phyloP scores from a whole-genome alignment of 2,113 vertebrate genomes.

The Bungarus multicinctus region DNA sequence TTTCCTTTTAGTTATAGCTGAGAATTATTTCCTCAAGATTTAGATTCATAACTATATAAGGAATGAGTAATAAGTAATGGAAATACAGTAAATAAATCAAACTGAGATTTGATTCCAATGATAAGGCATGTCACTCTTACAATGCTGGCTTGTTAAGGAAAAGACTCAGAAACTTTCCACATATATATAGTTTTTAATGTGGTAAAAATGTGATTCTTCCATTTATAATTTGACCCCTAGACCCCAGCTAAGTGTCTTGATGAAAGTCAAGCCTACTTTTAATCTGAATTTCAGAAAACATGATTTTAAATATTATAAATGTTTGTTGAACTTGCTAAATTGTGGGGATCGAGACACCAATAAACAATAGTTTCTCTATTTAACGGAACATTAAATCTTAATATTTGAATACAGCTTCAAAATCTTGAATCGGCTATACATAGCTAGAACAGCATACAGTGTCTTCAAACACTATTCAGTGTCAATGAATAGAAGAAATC shows the following conservation, averaged over 20 bases:
- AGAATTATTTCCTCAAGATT: background rate
- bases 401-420: background rate
- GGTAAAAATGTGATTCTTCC: background rate
- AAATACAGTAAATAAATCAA: background rate
- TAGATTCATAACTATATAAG: background rate
- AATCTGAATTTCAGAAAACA: background rate
- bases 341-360: background rate
- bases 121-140: background rate
- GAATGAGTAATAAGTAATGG: background rate
- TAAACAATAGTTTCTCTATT: background rate
- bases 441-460: background rate
- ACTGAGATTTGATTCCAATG: background rate
- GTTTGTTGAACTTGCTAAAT: background rate
- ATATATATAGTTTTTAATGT: background rate
- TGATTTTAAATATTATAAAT: background rate
- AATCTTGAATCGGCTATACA: background rate
- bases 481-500: background rate
- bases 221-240: background rate
- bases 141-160: background rate
- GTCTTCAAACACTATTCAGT: background rate
- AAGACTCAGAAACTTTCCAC: background rate
- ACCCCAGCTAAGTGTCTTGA: background rate
- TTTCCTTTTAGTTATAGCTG: slow-evolving; percentile 1
- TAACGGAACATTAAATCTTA: background rate
- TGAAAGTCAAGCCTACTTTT: background rate